These are phyloP conservation scores for Lordiphosa andalusiaca DNA, from an alignment of 2,888 invertebrate genomes.

Conservation along the genomic window DNA sequence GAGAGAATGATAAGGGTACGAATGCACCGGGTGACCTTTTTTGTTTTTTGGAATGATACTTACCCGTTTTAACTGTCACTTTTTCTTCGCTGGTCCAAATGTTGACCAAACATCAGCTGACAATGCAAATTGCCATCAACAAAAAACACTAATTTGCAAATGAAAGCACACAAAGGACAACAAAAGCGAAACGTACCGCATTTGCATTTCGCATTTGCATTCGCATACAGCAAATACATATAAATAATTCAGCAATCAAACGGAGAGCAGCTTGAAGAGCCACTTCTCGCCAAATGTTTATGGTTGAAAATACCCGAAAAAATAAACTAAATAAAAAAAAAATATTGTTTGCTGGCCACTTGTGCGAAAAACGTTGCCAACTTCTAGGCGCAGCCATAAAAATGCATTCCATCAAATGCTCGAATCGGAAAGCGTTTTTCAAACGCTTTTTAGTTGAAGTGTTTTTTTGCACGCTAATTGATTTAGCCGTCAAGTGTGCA, in stretches of 20 bases:
- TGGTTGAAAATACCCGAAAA: slow-evolving; percentile 7
- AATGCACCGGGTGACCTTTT: slow-evolving; percentile 78
- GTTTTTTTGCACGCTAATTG: slow-evolving; percentile 33
- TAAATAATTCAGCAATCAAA: slow-evolving; percentile 63
- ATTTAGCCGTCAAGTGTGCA: slow-evolving; percentile 18
- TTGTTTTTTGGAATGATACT: slow-evolving; percentile 3
- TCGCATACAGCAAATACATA: slow-evolving; percentile 29
- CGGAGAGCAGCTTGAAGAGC: slow-evolving; percentile 17
- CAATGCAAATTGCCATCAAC: slow-evolving; percentile 23
- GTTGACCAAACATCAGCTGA: neutral
- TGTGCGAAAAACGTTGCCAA: slow-evolving; percentile 40
- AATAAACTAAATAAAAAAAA: neutral
- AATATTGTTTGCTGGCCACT: neutral
- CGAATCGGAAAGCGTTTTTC: slow-evolving; percentile 17
- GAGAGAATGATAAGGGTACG: slow-evolving; percentile 96
- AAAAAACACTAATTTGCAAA: slow-evolving; percentile 56
- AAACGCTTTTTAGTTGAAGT: slow-evolving; percentile 24
- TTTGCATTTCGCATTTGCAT: slow-evolving; percentile 57
- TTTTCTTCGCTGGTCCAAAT: slow-evolving; percentile 18
- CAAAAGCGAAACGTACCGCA: slow-evolving; percentile 31
- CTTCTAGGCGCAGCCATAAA: slow-evolving; percentile 35
- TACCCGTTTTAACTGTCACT: slow-evolving; percentile 3
- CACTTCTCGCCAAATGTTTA: slow-evolving; percentile 12
- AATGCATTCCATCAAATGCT: slow-evolving; percentile 20
- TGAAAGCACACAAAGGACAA: slow-evolving; percentile 43